Base-by-base conservation (phyloP, 2,797 vertebrate genomes). In the Tamandua tetradactyla region DNA sequence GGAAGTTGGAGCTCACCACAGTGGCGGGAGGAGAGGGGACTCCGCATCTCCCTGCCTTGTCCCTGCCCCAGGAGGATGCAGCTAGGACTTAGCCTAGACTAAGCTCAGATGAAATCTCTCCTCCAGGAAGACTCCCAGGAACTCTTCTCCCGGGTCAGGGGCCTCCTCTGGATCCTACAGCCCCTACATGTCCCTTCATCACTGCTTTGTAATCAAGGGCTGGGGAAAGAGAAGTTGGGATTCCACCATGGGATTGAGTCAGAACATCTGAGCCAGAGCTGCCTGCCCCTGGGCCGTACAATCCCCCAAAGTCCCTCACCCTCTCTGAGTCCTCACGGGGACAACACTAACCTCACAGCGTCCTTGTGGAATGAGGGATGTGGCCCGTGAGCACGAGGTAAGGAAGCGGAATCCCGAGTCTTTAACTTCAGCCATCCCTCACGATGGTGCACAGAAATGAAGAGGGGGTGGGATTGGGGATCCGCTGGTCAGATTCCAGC, bases 351-450 rank as follows among this genome's bases (percentile, higher is more conserved):
- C 42, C 10, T 20, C 22, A 57, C 20, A 62, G 61, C 68, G 20
- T 11, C 2, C 11, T 0, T 9, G 66, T 4, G 32, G 6, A 49
- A 68, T n/a, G n/a, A n/a, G n/a, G n/a, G n/a, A n/a, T n/a, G 12
- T 47, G 12, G 44, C 6, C 44, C 6, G 44, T 47, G 12, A 47
- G 44, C 44, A 47, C 40, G 42, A 22, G n/a, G 59, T 27, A 42
- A 42, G n/a, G n/a, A 35, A n/a, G n/a, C 49, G 57, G 75, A 61
- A 37, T 32, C 57, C 44, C 1, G 66, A 35, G 78, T 22, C 64
- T 64, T 57, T 12, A 78, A 61, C 55, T 76, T 69, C 62, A 30
- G 47, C 55, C 42, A 35, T 23, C 17, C 47, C 72, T 32, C 3
- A 35, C 17, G 40, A 61, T 68, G 71, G 8, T 37, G 12, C 11